Percentiles rank a stretch among this genome's conserved stretches.
Evolutionary conservation across 1,140 invertebrate species (phyloP).

Genomic region (Drosophila insularis): DNA sequence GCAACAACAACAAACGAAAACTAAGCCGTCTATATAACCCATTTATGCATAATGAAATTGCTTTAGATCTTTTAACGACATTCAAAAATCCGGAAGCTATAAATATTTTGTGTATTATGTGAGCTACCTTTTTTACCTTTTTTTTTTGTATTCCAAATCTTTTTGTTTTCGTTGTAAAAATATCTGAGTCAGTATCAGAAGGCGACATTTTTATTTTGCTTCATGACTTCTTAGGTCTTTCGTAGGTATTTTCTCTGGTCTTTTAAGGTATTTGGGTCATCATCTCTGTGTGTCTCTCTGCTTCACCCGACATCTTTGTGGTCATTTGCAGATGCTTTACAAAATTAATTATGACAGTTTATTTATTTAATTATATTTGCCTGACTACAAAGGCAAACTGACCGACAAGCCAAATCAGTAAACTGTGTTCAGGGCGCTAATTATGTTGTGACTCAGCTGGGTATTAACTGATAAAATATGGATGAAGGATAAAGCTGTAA

Average conservation of each 20-base stretch:
- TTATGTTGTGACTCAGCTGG: constrained; percentile 72
- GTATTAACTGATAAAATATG: constrained; percentile 39
- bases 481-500: neutral
- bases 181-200: constrained; percentile 39
- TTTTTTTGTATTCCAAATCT: neutral
- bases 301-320: constrained; percentile 18
- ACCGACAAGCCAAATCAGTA: constrained; percentile 30
- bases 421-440: constrained; percentile 39
- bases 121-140: constrained; percentile 56
- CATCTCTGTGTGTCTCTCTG: constrained; percentile 20
- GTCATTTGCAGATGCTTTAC: constrained; percentile 50
- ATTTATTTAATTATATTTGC: constrained; percentile 76
- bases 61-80: constrained; percentile 65
- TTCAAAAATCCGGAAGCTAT: constrained; percentile 76
- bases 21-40: constrained; percentile 45
- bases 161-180: constrained; percentile 37
- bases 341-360: constrained; percentile 80
- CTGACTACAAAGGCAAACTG: constrained; percentile 51
- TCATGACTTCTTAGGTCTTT: neutral
- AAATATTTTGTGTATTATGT: constrained; percentile 63
- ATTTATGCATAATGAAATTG: constrained; percentile 76
- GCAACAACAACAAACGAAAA: constrained; percentile 62
- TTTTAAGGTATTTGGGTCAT: constrained; percentile 56
- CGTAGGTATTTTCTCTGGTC: neutral
- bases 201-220: constrained; percentile 45